Conservation (phyloP, 2,113 vertebrate genomes). For the Hippoglossus stenolepis region DNA sequence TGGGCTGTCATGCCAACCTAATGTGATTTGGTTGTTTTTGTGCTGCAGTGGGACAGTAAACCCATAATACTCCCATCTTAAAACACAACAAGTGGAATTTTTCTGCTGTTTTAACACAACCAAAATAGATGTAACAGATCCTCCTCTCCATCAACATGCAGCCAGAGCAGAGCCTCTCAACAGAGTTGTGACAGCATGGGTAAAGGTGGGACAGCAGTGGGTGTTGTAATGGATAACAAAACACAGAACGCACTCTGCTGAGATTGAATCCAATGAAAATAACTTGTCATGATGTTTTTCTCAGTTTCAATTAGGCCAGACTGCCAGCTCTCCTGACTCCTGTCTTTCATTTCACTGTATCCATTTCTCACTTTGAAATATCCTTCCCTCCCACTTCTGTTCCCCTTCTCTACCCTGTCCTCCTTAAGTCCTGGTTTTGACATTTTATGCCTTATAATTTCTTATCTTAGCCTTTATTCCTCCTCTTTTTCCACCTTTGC, state of each 20-base stretch:
- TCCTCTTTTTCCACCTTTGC: slow-evolving; percentile 14
- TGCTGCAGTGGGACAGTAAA: not conserved
- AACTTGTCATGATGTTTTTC: slow-evolving; percentile 15
- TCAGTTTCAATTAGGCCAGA: slow-evolving; percentile 12
- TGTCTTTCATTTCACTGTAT: not conserved
- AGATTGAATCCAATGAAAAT: slow-evolving; percentile 1
- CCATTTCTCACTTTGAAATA: not conserved
- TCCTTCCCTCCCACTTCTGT: not conserved
- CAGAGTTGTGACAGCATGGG: slow-evolving; percentile 34
- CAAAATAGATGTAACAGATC: slow-evolving; percentile 28
- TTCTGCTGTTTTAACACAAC: slow-evolving; percentile 15
- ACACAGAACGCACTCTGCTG: not conserved
- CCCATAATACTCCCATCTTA: not conserved
- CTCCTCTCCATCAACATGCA: not conserved
- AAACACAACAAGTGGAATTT: slow-evolving; percentile 37
- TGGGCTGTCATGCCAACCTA: not conserved
- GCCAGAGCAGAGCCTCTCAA: slow-evolving; percentile 15
- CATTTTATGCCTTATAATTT: slow-evolving; percentile 5
- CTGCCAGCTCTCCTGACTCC: not conserved
- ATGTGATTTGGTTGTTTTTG: not conserved
- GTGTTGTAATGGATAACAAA: slow-evolving; percentile 23
- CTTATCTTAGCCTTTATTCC: slow-evolving; percentile 12
- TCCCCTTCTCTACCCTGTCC: slow-evolving; percentile 6
- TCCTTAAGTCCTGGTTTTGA: not conserved
- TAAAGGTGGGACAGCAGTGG: slow-evolving; percentile 37